Evolutionary conservation across 2,113 vertebrate genomes (phyloP).

Genomic region (Equus quagga): DNA sequence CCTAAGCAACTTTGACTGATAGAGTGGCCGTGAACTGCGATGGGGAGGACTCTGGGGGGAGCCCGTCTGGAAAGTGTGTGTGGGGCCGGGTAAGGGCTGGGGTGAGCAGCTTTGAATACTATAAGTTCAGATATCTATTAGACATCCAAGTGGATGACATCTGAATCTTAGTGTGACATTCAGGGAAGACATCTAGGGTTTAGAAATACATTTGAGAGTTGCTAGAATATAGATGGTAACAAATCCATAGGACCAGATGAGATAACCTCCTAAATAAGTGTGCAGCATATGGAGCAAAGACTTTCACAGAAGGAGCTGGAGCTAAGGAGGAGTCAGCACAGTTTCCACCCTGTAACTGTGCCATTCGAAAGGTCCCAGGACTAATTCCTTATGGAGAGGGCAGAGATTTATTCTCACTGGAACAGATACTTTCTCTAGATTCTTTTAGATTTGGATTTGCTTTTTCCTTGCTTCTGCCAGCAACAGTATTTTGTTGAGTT

Average conservation of each 20-base stretch:
- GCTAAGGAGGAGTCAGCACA: neutral
- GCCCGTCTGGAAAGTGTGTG: neutral
- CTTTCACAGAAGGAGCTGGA: neutral
- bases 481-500: neutral
- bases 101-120: neutral
- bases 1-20: neutral
- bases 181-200: neutral
- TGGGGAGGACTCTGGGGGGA: neutral
- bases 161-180: neutral
- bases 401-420: neutral
- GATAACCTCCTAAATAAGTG: neutral
- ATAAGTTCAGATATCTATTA: neutral
- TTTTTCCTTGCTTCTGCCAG: slow-evolving; percentile 30
- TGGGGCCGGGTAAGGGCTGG: fast-evolving
- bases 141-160: neutral
- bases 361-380: neutral
- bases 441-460: neutral
- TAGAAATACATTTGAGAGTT: neutral
- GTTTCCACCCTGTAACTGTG: neutral
- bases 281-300: neutral
- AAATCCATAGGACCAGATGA: neutral
- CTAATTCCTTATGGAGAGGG: neutral
- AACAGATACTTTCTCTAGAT: neutral
- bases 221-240: neutral
- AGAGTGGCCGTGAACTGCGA: neutral